phyloP scores from a whole-genome alignment of 2,888 invertebrate species.

The Scaeva pyrastri region DNA sequence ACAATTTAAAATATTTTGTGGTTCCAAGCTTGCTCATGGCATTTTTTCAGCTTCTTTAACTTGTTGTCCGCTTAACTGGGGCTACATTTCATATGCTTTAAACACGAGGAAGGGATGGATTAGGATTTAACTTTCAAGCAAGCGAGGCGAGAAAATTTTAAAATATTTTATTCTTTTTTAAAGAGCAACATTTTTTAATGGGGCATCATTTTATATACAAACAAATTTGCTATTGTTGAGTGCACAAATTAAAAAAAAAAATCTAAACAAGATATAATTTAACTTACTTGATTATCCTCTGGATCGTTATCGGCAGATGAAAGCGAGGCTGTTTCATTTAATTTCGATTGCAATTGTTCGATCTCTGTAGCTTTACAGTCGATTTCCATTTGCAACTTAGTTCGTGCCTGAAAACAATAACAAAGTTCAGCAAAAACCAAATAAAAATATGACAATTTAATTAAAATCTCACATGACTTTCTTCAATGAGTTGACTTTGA shows the following conservation, averaged over 20 bases:
- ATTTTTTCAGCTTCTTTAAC: not conserved
- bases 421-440: not conserved
- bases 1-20: constrained; percentile 36
- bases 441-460: not conserved
- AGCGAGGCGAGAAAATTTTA: constrained; percentile 33
- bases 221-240: constrained; percentile 35
- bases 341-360: constrained; percentile 94
- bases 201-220: constrained; percentile 32
- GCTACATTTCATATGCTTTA: constrained; percentile 12
- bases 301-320: constrained; percentile 95
- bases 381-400: constrained; percentile 96
- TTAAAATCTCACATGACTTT: constrained; percentile 86
- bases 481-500: constrained; percentile 92
- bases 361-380: constrained; percentile 98
- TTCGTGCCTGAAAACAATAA: constrained; percentile 83
- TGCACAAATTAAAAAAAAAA: not conserved
- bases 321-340: constrained; percentile 95
- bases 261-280: not conserved
- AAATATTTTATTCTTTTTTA: constrained; percentile 23
- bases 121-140: constrained; percentile 46
- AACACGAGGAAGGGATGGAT: constrained; percentile 25
- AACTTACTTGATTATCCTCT: constrained; percentile 86
- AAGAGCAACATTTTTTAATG: constrained; percentile 25
- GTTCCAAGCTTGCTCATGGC: constrained; percentile 26
- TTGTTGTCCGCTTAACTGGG: not conserved